A percentile compares a stretch with the other conserved stretches of the same genome.
phyloP scores from a whole-genome alignment of 2,113 vertebrate species.

The Sturnira hondurensis region DNA sequence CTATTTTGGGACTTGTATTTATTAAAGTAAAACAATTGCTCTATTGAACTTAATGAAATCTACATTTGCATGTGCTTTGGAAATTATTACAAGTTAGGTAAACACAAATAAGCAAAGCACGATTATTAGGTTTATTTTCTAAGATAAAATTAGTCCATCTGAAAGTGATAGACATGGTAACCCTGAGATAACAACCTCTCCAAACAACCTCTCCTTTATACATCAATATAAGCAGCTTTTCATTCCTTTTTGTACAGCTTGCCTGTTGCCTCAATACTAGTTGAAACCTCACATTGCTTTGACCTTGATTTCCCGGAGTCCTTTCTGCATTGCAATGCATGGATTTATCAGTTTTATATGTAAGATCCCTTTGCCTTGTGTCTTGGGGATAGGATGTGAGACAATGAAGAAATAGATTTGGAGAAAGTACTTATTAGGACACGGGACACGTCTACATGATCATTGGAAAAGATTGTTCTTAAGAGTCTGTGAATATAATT shows the following conservation, averaged over 20 bases:
- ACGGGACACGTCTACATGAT: not conserved
- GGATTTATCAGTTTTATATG: not conserved
- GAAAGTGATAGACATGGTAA: constrained; percentile 82
- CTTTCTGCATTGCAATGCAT: not conserved
- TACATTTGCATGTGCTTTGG: constrained; percentile 61
- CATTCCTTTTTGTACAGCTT: not conserved
- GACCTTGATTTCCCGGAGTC: not conserved
- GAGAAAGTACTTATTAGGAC: not conserved
- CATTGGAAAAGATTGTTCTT: not conserved
- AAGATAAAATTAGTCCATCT: constrained; percentile 76
- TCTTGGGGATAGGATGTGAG: not conserved
- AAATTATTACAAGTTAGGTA: constrained; percentile 85
- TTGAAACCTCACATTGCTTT: not conserved
- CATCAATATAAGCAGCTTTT: constrained; percentile 50
- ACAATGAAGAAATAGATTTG: not conserved
- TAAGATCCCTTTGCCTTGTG: not conserved
- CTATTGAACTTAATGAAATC: constrained; percentile 76
- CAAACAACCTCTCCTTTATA: constrained; percentile 74
- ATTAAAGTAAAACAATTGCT: constrained; percentile 68
- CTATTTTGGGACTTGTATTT: constrained; percentile 56
- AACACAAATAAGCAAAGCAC: constrained; percentile 71
- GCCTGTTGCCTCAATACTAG: not conserved
- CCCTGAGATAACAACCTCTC: constrained; percentile 75
- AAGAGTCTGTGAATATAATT: not conserved
- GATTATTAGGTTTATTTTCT: constrained; percentile 76